Evolutionary conservation across 2,888 invertebrate genomes (phyloP).

Genomic region (Pterostichus madidus): DNA sequence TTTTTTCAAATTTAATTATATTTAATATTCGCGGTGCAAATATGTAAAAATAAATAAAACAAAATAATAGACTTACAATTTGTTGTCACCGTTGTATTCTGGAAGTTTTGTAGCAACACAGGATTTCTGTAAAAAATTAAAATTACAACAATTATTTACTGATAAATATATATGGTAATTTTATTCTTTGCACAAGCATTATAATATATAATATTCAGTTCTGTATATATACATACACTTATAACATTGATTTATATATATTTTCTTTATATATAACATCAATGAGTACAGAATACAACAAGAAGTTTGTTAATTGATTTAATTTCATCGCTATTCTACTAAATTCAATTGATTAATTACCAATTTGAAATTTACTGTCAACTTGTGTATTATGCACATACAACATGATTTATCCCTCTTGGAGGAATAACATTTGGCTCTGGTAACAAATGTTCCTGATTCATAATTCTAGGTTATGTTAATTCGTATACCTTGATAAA

Average conservation of each 20-base stretch:
- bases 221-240: slow-evolving; percentile 64
- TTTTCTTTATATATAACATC: slow-evolving; percentile 61
- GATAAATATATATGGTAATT: slow-evolving; percentile 63
- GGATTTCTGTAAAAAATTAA: slow-evolving; percentile 5
- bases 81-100: not conserved
- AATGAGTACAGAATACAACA: slow-evolving; percentile 62
- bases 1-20: too few relatives aligned
- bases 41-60: not conserved
- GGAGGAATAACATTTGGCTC: not conserved
- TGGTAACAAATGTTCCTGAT: slow-evolving; percentile 9
- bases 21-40: too few relatives aligned
- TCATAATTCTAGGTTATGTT: slow-evolving; percentile 42
- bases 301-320: slow-evolving; percentile 49
- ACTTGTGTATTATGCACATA: slow-evolving; percentile 30
- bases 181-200: slow-evolving; percentile 63
- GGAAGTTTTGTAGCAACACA: not conserved
- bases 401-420: not conserved
- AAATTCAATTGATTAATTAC: slow-evolving; percentile 18
- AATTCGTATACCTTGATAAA: slow-evolving; percentile 39
- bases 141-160: slow-evolving; percentile 19
- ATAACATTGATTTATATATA: slow-evolving; percentile 66
- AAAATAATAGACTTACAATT: not conserved
- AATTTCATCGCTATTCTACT: slow-evolving; percentile 1
- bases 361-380: not conserved
- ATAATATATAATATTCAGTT: slow-evolving; percentile 66